Conservation (phyloP, 2,113 vertebrate genomes). For the Phalacrocorax aristotelis region DNA sequence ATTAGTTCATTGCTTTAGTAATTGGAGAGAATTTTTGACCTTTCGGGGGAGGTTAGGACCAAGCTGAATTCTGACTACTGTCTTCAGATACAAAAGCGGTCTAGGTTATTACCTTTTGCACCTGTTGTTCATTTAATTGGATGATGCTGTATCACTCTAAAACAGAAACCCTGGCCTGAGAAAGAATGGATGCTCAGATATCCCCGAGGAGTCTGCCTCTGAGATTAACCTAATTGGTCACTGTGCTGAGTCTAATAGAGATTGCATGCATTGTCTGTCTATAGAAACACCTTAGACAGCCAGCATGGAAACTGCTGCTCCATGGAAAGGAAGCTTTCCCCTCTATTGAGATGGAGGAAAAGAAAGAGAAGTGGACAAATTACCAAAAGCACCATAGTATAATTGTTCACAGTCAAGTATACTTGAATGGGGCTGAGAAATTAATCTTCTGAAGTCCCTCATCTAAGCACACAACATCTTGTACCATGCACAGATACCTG, state of each 20-base stretch:
- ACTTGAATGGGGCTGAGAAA: not conserved
- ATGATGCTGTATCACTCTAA: conserved; percentile 37
- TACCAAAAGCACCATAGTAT: not conserved
- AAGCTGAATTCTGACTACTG: conserved; percentile 34
- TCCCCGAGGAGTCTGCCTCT: conserved; percentile 47
- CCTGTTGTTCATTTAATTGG: conserved; percentile 60
- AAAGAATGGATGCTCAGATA: conserved; percentile 25
- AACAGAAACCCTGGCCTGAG: conserved; percentile 11
- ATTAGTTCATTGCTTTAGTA: conserved; percentile 20
- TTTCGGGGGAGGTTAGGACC: conserved; percentile 27
- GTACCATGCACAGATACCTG: not conserved
- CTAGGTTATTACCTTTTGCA: conserved; percentile 44
- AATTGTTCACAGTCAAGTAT: not conserved
- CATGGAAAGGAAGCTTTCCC: not conserved
- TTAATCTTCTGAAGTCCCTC: not conserved
- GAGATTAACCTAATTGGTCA: conserved; percentile 69
- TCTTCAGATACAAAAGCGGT: conserved; percentile 32
- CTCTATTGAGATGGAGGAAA: not conserved
- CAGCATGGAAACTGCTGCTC: not conserved
- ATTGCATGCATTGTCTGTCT: not conserved
- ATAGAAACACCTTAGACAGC: not conserved
- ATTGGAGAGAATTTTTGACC: conserved; percentile 50
- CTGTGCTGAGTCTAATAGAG: conserved; percentile 39
- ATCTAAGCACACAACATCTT: not conserved
- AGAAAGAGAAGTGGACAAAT: not conserved